A percentile compares a stretch with the other conserved stretches of the same genome.
Conservation (phyloP, 2,888 invertebrate species). For the Drosophila mulleri region DNA sequence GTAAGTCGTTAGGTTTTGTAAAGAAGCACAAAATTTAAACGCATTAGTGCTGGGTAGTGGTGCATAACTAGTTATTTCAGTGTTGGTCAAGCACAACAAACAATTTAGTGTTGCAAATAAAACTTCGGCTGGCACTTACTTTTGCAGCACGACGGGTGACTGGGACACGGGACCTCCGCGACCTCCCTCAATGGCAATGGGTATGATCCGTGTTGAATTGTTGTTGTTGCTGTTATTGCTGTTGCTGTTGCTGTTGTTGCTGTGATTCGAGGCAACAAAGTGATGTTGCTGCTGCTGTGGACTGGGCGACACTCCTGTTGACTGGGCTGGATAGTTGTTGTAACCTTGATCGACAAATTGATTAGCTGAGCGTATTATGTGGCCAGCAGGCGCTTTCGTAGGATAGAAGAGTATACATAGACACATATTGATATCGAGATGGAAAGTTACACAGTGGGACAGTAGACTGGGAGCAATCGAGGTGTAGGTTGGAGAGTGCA, state of each 20-base stretch:
- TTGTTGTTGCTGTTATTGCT: slow-evolving; percentile 40
- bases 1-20: slow-evolving; percentile 54
- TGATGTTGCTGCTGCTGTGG: slow-evolving; percentile 65
- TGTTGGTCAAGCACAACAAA: slow-evolving; percentile 64
- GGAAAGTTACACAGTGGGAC: slow-evolving; percentile 71
- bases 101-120: slow-evolving; percentile 16
- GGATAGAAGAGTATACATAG: slow-evolving; percentile 81
- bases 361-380: slow-evolving; percentile 85
- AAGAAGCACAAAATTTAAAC: slow-evolving; percentile 70
- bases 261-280: slow-evolving; percentile 16
- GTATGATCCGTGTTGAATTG: slow-evolving; percentile 86
- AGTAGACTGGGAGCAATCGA: slow-evolving; percentile 28
- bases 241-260: slow-evolving; percentile 7
- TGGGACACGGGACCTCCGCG: slow-evolving; percentile 84
- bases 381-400: slow-evolving; percentile 81
- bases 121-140: slow-evolving; percentile 73
- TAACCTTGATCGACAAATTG: slow-evolving; percentile 86
- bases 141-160: slow-evolving; percentile 84
- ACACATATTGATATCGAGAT: slow-evolving; percentile 68
- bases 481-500: slow-evolving; percentile 49
- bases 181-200: slow-evolving; percentile 87
- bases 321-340: slow-evolving; percentile 77
- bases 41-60: slow-evolving; percentile 64
- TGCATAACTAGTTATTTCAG: slow-evolving; percentile 39
- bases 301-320: slow-evolving; percentile 67